A percentile compares a stretch with the other conserved stretches of the same genome.
These are phyloP conservation scores for Antechinus flavipes DNA, from an alignment of 2,113 vertebrate species.

Conservation along the genomic window DNA sequence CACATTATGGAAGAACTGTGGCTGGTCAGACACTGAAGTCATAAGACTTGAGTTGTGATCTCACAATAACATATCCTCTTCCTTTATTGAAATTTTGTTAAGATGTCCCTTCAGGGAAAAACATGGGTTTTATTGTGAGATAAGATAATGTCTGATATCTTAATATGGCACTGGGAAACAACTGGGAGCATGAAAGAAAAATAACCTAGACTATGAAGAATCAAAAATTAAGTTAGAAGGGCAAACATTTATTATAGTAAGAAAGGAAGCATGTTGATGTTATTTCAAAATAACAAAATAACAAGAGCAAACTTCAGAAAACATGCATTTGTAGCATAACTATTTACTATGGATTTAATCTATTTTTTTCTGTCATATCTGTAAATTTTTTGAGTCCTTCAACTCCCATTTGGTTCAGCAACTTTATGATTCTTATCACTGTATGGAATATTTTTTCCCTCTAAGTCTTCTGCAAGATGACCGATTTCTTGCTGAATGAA, in stretches of 20 bases:
- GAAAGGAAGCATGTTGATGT: neutral
- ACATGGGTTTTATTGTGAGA: neutral
- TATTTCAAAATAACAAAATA: constrained; percentile 22
- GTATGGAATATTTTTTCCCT: constrained; percentile 49
- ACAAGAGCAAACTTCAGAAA: neutral
- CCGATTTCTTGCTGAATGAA: constrained; percentile 76
- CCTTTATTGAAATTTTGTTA: neutral
- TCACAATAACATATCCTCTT: neutral
- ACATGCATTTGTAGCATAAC: constrained; percentile 44
- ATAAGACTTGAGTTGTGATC: constrained; percentile 53
- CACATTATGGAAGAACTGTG: constrained; percentile 12
- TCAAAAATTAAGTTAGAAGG: neutral
- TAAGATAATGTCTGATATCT: neutral
- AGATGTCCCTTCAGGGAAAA: neutral
- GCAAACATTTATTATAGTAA: neutral
- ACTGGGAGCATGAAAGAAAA: neutral
- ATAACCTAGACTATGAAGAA: neutral
- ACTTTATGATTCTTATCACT: constrained; percentile 63
- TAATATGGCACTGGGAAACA: neutral
- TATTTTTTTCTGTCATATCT: constrained; percentile 51
- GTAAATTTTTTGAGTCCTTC: constrained; percentile 68
- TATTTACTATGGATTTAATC: constrained; percentile 34
- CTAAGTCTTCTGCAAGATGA: constrained; percentile 62
- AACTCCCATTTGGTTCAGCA: constrained; percentile 60
- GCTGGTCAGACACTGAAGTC: constrained; percentile 51